Base-by-base conservation (phyloP, 1,140 invertebrate species). In the Laodelphax striatellus region DNA sequence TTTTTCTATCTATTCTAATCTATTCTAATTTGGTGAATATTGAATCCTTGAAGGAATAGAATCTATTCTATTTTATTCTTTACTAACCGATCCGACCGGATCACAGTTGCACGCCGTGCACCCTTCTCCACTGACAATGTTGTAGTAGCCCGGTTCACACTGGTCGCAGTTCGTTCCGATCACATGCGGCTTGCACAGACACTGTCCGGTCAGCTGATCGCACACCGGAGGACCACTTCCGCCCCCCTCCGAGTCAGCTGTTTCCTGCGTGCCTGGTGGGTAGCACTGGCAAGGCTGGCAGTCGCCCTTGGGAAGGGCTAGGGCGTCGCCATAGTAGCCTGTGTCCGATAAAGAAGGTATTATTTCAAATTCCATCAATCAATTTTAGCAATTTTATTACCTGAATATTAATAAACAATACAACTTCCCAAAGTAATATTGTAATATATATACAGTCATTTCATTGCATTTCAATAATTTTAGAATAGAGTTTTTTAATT, bases 281-380 rank as follows among this genome's bases (percentile, higher is more conserved):
- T 89, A 86, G 72, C 94, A 97, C 67, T 87, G 81, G 70, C 94
- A 97, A 14, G 83, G 80, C 72, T 91, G 85, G 69, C 94, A 97
- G 64, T 96, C 87, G 52, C 94, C 93, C 72, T 94, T 94, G 0
- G 82, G 85, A 50, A 86, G 76, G 16, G 87, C 85, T n/a, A 95
- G 71, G 0, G 92, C 89, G 71, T 94, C 89, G 28, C 92, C 92
- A 69, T 85, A 94, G 73, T 83, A 94, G 55, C 90, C 86, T 84
- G 62, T 62, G 66, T 67, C 2, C 14, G 9, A 44, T 14, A 9
- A 9, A 14, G 2, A 28, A 2, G 6, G 6, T 4, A 6, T 28
- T 28, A 28, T 2, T 28, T 28, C 24, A 28, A n/a, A n/a, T n/a
- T n/a, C n/a, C n/a, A n/a, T n/a, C n/a, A n/a, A n/a, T n/a, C n/a